Base-by-base conservation (phyloP, 2,888 invertebrate genomes). In the Muschampia plurimacula region DNA sequence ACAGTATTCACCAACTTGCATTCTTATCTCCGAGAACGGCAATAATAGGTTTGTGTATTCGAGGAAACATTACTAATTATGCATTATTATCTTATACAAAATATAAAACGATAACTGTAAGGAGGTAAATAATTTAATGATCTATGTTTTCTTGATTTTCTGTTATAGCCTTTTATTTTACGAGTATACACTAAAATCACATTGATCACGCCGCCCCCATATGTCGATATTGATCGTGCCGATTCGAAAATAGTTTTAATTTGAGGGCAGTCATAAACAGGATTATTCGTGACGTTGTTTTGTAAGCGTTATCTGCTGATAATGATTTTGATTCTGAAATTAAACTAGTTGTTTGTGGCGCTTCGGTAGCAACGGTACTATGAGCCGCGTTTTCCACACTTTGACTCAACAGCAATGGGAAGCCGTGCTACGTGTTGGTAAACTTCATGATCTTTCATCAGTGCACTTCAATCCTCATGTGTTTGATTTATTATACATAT, bases 351-450 rank as follows among this genome's bases (percentile, higher is more conserved):
- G 49, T 63, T 12, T 64, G 73, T 52, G 41, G 59, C 60, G 12
- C 62, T 44, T 64, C 66, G 77, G 76, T 74, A 73, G 73, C 65
- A 41, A 44, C 74, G 72, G 75, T 39, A 74, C 74, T 75, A 90
- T 89, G 90, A 76, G 87, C 79, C 88, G 85, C 28, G 78, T 86
- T 71, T 90, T 87, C 81, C 90, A 89, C 78, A 91, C 92, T 0
- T 87, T 86, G 79, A 88, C 92, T 36, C 84, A 86, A 8, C 81
- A 86, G 77, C 93, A 93, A 79, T 93, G 93, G 93, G 89, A 91
- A 67, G 89, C 89, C 59, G 92, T 93, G 67, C 81, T 93, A 67
- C 75, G 72, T 67, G 93, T 92, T 82, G 89, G 92, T 90, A 65
- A 57, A n/a, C 57, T 52, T 22, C 15, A 12, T 49, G 2, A 69